These are phyloP conservation scores for Drosophila sp. DNA, from an alignment of 1,140 invertebrate species.

Conservation along the genomic window DNA sequence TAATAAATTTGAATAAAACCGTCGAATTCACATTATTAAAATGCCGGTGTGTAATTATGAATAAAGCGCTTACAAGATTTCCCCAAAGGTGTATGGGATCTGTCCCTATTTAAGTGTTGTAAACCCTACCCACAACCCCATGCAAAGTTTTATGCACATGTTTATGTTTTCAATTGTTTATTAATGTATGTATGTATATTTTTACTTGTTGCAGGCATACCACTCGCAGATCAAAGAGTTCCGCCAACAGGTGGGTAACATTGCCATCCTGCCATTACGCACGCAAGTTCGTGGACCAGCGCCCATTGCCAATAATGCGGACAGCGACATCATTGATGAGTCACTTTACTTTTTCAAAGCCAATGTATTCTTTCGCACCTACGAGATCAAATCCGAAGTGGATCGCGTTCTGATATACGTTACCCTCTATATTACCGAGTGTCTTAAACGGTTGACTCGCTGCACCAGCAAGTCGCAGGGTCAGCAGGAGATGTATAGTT, in stretches of 20 bases:
- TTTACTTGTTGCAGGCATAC: constrained; percentile 89
- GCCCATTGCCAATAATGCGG: constrained; percentile 86
- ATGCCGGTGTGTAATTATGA: constrained; percentile 53
- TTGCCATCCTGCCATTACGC: constrained; percentile 94
- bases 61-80: not conserved
- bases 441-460: constrained; percentile 96
- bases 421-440: constrained; percentile 99
- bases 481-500: constrained; percentile 96
- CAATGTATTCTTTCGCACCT: constrained; percentile 99
- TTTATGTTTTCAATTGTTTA: constrained; percentile 15
- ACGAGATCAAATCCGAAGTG: constrained; percentile 98
- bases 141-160: not conserved
- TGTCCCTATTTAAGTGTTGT: not conserved
- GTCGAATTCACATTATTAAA: not conserved
- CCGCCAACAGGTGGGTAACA: constrained; percentile 93
- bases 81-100: not conserved
- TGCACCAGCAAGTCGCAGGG: constrained; percentile 95
- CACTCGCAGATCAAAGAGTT: constrained; percentile 94
- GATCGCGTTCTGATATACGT: constrained; percentile 99
- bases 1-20: not conserved
- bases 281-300: constrained; percentile 94
- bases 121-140: not conserved
- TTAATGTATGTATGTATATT: constrained; percentile 24
- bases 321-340: constrained; percentile 98
- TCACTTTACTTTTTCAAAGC: constrained; percentile 98